Conservation (phyloP, 2,113 vertebrate species). For the Sylvietta virens region DNA sequence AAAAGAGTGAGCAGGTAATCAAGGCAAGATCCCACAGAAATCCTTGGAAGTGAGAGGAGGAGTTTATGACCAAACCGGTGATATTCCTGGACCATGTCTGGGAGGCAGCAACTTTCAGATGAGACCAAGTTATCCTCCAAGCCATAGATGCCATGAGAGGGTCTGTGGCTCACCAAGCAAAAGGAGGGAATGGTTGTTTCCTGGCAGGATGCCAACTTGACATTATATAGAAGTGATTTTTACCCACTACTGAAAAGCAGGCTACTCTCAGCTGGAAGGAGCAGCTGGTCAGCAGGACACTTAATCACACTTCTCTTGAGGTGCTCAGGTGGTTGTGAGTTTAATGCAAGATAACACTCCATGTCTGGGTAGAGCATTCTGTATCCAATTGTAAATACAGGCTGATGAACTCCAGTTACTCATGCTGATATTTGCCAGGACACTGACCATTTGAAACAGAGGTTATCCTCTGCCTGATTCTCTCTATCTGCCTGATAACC, state of each 20-base stretch:
- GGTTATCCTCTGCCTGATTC: constrained; percentile 12
- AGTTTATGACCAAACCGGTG: not conserved
- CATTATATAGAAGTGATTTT: not conserved
- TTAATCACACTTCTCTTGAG: not conserved
- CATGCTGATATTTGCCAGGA: constrained; percentile 23
- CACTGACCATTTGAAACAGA: constrained; percentile 3
- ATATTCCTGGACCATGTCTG: not conserved
- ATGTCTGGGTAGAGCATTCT: not conserved
- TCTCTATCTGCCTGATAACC: constrained; percentile 32
- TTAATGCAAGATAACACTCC: not conserved
- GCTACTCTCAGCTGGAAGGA: not conserved
- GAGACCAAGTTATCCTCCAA: not conserved
- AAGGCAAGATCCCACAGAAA: not conserved
- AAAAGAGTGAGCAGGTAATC: not conserved
- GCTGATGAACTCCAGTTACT: constrained; percentile 4
- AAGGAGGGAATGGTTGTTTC: not conserved
- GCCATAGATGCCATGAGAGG: not conserved
- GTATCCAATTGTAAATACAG: not conserved
- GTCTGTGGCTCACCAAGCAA: not conserved
- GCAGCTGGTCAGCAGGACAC: not conserved
- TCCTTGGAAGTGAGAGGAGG: not conserved
- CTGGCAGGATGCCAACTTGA: not conserved
- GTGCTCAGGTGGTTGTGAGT: constrained; percentile 2
- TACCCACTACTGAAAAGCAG: not conserved
- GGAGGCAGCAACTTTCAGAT: not conserved